A percentile compares a stretch with the other conserved stretches of the same genome.
phyloP scores from a whole-genome alignment of 1,140 invertebrate species.

The Cotesia glomerata region DNA sequence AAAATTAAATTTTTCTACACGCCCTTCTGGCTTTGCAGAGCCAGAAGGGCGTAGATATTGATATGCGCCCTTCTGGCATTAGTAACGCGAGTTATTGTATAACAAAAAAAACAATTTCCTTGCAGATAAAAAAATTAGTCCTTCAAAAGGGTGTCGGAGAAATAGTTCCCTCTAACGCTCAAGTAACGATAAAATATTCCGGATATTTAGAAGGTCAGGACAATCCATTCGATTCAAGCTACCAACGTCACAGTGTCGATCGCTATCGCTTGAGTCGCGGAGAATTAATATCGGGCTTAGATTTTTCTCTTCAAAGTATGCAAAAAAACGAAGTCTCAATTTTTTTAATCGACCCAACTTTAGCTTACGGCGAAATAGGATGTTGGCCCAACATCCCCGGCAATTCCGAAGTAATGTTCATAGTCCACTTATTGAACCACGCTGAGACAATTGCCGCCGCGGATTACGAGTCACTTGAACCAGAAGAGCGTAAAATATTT shows the following conservation, averaged over 20 bases:
- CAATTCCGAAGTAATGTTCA: slow-evolving; percentile 65
- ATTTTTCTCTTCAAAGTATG: slow-evolving; percentile 71
- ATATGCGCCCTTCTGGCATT: too few relatives aligned
- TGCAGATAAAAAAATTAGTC: slow-evolving; percentile 47
- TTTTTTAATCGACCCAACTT: slow-evolving; percentile 71
- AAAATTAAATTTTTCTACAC: too few relatives aligned
- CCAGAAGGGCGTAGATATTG: too few relatives aligned
- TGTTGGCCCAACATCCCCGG: slow-evolving; percentile 70
- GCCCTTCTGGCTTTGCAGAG: too few relatives aligned
- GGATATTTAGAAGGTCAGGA: slow-evolving; percentile 72
- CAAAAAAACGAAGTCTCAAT: slow-evolving; percentile 70
- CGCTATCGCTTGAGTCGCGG: slow-evolving; percentile 61
- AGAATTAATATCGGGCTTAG: slow-evolving; percentile 69
- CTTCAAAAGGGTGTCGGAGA: slow-evolving; percentile 66
- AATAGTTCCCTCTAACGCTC: slow-evolving; percentile 62
- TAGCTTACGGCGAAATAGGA: slow-evolving; percentile 72
- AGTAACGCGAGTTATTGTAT: too few relatives aligned
- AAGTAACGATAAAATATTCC: slow-evolving; percentile 72
- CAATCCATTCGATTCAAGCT: slow-evolving; percentile 77
- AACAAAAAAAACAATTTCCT: neutral
- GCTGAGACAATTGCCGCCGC: slow-evolving; percentile 58
- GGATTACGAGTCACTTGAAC: slow-evolving; percentile 61
- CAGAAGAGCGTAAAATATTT: slow-evolving; percentile 64
- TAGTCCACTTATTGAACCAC: slow-evolving; percentile 63
- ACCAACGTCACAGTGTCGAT: slow-evolving; percentile 61